Conservation (phyloP, 2,113 vertebrate species). For the Heloderma charlesbogerti region DNA sequence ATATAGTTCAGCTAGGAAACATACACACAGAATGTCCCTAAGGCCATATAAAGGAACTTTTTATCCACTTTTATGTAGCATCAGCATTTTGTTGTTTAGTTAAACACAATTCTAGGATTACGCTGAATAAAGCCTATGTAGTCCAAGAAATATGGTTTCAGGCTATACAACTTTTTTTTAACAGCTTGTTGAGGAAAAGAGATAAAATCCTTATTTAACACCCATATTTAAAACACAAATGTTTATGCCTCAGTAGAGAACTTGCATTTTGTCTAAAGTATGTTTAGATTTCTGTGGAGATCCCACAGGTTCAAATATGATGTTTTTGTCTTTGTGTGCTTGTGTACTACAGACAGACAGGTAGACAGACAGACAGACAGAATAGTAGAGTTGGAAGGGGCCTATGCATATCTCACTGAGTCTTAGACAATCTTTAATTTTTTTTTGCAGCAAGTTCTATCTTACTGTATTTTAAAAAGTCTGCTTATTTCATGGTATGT, state of each 20-base stretch:
- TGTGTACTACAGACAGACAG: no score
- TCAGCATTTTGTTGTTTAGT: neutral
- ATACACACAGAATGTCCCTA: neutral
- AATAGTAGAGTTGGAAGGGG: no score
- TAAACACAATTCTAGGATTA: neutral
- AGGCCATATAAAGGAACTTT: neutral
- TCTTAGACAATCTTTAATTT: no score
- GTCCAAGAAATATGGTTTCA: neutral
- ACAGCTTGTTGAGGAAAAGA: neutral
- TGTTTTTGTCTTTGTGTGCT: neutral
- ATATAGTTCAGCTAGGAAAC: neutral
- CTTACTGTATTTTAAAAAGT: neutral
- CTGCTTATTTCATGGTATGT: neutral
- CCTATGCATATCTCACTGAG: no score
- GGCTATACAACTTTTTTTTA: neutral
- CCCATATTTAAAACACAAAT: neutral
- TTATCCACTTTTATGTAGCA: neutral
- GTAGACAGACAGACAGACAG: no score
- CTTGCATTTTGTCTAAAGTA: neutral
- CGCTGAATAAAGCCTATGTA: neutral
- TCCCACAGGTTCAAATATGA: neutral
- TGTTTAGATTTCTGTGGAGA: neutral
- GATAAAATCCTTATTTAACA: neutral
- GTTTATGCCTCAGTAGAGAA: neutral
- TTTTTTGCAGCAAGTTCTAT: no score